A percentile compares a stretch with the other conserved stretches of the same genome.
These are phyloP conservation scores for Rhingia rostrata DNA, from an alignment of 2,888 invertebrate genomes.

Conservation along the genomic window DNA sequence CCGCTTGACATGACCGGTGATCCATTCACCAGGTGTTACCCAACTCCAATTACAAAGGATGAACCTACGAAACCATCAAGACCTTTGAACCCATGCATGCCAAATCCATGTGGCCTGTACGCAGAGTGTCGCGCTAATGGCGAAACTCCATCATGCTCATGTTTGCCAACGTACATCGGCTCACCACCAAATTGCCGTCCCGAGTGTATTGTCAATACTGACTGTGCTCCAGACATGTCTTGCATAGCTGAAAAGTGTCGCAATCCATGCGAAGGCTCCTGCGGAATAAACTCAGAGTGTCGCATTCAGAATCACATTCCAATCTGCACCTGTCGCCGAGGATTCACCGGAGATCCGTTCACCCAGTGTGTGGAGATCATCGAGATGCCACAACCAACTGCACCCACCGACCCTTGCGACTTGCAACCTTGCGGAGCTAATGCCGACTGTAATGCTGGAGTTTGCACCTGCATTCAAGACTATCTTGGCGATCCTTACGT, in stretches of 20 bases:
- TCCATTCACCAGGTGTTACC: constrained; percentile 90
- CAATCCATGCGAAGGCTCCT: constrained; percentile 89
- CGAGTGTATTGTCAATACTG: constrained; percentile 86
- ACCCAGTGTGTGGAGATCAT: constrained; percentile 84
- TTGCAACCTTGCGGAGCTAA: constrained; percentile 90
- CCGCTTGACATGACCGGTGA: constrained; percentile 89
- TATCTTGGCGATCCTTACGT: constrained; percentile 87
- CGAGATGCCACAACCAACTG: constrained; percentile 84
- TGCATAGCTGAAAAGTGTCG: constrained; percentile 89
- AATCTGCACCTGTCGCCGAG: constrained; percentile 85
- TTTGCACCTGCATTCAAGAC: constrained; percentile 86
- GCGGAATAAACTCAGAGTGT: constrained; percentile 89
- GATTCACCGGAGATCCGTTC: constrained; percentile 88
- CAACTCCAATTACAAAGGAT: constrained; percentile 80
- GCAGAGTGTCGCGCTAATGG: constrained; percentile 87
- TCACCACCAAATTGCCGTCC: constrained; percentile 88
- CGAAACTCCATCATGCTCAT: constrained; percentile 87
- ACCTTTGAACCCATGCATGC: constrained; percentile 87
- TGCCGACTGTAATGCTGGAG: constrained; percentile 87
- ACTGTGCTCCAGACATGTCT: constrained; percentile 87
- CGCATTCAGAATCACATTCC: constrained; percentile 88
- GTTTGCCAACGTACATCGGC: constrained; percentile 86
- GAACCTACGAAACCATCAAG: constrained; percentile 76
- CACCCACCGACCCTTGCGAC: constrained; percentile 87
- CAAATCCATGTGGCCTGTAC: constrained; percentile 89